Evolutionary conservation across 2,113 vertebrate species (phyloP), one percentile per base, ranked within the genome.

Genomic region (human (Homo sapiens)): DNA sequence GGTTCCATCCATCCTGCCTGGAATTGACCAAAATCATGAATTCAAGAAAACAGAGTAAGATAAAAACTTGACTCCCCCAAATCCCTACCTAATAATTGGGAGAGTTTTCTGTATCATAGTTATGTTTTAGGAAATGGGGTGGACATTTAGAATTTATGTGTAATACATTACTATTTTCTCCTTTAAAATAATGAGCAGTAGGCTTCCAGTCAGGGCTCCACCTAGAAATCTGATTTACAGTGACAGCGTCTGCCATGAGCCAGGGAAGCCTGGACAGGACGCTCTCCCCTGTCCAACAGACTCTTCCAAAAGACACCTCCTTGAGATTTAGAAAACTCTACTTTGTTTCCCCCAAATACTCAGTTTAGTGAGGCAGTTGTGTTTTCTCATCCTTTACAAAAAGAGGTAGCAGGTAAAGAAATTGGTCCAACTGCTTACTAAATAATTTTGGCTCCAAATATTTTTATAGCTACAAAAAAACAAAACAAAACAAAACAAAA

Each of bases 51-150:
- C 1, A 87, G 50, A 32, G 4, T 57, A 78, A 64, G 55, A 66
- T 72, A 85, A 78, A 90, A 94, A 43, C 3, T 66, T 82, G 73
- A 66, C 59, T 94, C 61, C 82, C 52, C 13, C 32, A 91, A 82
- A 90, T 83, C 57, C 59, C 85, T 86, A 40, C 43, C 17, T 97
- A 85, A 94, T 78, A 90, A 64, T 64, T 48, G 82, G 30, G 55
- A 32, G 50, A 66, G 43, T 85, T 68, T 95, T 89, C 48, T 52
- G 64, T 27, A 48, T 35, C 32, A 12, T 22, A 48, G 59, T 11
- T 30, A 72, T 78, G 68, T 70, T 95, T 93, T 50, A 64, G 59
- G 61, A n/a, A 93, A 50, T 18, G 50, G 30, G 57, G 10, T 35
- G n/a, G 59, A 23, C 25, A 27, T 45, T 79, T 78, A 57, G 27